These are phyloP conservation scores for Pseudomyrmex gracilis DNA, from an alignment of 1,140 invertebrate genomes.

Conservation along the genomic window DNA sequence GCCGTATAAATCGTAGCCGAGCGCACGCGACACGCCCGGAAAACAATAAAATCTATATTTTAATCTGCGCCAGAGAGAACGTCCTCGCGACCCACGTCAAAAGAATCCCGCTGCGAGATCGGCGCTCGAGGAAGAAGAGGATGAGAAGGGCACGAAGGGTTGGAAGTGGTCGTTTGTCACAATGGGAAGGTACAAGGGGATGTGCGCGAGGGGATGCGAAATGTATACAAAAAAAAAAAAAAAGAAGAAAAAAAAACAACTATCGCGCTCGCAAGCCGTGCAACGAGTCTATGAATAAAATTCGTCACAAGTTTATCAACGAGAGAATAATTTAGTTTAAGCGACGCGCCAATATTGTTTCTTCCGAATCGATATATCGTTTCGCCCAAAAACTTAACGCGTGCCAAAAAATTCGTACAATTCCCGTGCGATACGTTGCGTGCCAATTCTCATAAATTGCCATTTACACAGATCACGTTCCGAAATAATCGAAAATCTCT, in stretches of 20 bases:
- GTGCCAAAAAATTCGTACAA: not conserved
- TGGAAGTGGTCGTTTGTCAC: conserved; percentile 80
- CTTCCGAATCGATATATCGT: not conserved
- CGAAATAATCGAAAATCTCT: not conserved
- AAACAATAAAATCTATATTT: conserved; percentile 85
- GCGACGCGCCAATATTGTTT: too few relatives aligned
- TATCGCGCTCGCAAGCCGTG: not conserved
- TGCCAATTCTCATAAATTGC: not conserved
- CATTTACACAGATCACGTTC: not conserved
- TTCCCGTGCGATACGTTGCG: not conserved
- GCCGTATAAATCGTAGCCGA: conserved; percentile 78
- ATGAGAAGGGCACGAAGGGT: conserved; percentile 50
- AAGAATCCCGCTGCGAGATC: conserved; percentile 67
- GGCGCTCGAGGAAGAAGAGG: conserved; percentile 39
- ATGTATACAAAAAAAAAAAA: not conserved
- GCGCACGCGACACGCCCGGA: conserved; percentile 72
- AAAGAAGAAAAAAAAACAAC: not conserved
- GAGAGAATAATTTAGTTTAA: not conserved
- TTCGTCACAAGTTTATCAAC: not conserved
- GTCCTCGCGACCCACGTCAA: conserved; percentile 63
- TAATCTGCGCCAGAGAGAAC: conserved; percentile 77
- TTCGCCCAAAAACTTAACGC: not conserved
- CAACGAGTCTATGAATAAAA: conserved; percentile 37
- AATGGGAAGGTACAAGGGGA: conserved; percentile 57
- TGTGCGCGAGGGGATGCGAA: conserved; percentile 30